phyloP scores from a whole-genome alignment of 2,888 invertebrate species.

The Melieria picta region DNA sequence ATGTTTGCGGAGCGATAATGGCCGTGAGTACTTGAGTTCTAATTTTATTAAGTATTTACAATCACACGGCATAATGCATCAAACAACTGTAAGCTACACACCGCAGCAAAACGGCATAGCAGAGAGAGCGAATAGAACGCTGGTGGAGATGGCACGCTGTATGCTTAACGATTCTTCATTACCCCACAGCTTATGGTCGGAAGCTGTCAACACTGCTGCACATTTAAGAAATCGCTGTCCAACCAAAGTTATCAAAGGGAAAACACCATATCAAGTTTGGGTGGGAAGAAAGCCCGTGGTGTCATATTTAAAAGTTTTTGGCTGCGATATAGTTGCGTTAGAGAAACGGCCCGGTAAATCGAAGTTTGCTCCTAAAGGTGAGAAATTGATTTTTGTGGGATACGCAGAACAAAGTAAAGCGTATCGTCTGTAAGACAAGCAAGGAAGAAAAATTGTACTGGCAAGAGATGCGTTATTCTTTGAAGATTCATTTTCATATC shows the following conservation, averaged over 20 bases:
- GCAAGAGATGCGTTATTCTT: constrained; percentile 40
- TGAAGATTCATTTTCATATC: constrained; percentile 33
- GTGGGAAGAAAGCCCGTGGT: no score
- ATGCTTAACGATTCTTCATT: constrained; percentile 45
- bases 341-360: constrained; percentile 24
- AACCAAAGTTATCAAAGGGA: no score
- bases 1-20: constrained; percentile 34
- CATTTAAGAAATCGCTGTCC: no score
- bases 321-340: constrained; percentile 36
- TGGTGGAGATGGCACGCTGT: constrained; percentile 46
- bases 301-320: constrained; percentile 37
- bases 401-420: constrained; percentile 33
- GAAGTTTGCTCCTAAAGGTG: constrained; percentile 36
- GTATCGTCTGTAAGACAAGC: constrained; percentile 36
- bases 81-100: constrained; percentile 26
- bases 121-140: constrained; percentile 16
- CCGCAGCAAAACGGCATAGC: constrained; percentile 34
- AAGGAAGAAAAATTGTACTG: constrained; percentile 31
- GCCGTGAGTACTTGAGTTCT: constrained; percentile 28
- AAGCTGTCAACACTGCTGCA: no score
- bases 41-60: constrained; percentile 23
- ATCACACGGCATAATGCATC: constrained; percentile 21
- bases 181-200: no score
- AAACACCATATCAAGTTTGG: no score
- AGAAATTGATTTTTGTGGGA: constrained; percentile 34